Percentiles rank a stretch among this genome's conserved stretches.
Conservation (phyloP, 2,113 vertebrate species). For the Eleginops maclovinus region DNA sequence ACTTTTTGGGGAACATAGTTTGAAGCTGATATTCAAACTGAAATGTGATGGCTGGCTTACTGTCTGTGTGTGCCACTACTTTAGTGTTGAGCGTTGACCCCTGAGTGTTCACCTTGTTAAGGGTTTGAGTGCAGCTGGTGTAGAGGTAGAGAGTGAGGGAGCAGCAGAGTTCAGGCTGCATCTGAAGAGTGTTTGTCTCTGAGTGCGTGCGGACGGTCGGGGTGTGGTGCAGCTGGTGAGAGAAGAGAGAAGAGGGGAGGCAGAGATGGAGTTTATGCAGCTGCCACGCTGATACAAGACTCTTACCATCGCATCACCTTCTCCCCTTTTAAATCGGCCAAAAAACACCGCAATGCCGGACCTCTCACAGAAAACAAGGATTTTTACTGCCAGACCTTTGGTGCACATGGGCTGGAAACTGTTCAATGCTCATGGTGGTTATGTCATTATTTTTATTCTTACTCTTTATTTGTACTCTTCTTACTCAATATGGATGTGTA, state of each 20-base stretch:
- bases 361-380: conserved; percentile 18
- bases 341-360: conserved; percentile 32
- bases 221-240: conserved; percentile 77
- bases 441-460: conserved; percentile 16
- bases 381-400: conserved; percentile 24
- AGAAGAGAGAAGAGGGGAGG: conserved; percentile 58
- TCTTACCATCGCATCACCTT: conserved; percentile 69
- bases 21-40: conserved; percentile 52
- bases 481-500: not conserved
- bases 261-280: conserved; percentile 77
- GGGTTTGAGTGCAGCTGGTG: conserved; percentile 83
- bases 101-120: conserved; percentile 77
- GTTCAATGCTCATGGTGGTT: not conserved
- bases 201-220: conserved; percentile 68
- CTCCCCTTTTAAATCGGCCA: conserved; percentile 58
- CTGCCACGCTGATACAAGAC: conserved; percentile 71
- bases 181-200: conserved; percentile 82
- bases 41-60: conserved; percentile 50
- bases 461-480: too few species aligned
- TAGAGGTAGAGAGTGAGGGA: conserved; percentile 72
- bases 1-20: conserved; percentile 35
- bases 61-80: conserved; percentile 54
- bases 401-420: not conserved
- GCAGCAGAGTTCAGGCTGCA: conserved; percentile 75
- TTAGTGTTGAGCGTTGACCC: conserved; percentile 66